Conservation (phyloP, 1,140 invertebrate species). For the Dendroctonus ponderosae region DNA sequence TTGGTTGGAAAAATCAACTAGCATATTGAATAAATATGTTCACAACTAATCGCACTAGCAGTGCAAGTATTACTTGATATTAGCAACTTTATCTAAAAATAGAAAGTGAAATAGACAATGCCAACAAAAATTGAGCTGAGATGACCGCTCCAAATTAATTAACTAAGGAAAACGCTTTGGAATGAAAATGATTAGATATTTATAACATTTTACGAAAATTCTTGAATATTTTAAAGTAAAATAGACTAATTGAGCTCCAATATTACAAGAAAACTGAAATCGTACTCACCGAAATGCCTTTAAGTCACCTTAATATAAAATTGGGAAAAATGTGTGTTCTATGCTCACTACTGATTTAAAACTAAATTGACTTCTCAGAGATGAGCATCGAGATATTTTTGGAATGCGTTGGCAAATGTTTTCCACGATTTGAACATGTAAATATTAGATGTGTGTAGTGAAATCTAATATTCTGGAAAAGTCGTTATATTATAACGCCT, state of each 20-base stretch:
- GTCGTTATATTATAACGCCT: no score
- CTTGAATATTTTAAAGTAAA: no score
- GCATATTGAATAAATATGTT: neutral
- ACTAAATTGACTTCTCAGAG: constrained; percentile 34
- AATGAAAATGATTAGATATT: no score
- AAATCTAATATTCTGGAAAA: constrained; percentile 15
- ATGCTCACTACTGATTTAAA: constrained; percentile 30
- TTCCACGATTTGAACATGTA: constrained; percentile 34
- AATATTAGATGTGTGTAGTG: constrained; percentile 21
- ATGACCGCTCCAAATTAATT: no score
- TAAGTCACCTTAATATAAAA: constrained; percentile 3
- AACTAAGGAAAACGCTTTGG: no score
- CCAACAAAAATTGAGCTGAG: neutral
- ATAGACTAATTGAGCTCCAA: no score
- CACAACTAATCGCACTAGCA: neutral
- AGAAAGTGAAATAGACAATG: neutral
- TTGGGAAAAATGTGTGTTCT: constrained; percentile 12
- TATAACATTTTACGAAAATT: no score
- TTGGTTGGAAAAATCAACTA: no score
- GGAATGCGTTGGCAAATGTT: constrained; percentile 42
- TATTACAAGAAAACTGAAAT: no score
- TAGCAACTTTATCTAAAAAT: no score
- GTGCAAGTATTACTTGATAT: no score
- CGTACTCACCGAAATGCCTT: no score
- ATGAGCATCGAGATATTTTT: constrained; percentile 39